Evolutionary conservation across 2,797 vertebrate genomes (phyloP).

Genomic region (Nannoperca obscura): DNA sequence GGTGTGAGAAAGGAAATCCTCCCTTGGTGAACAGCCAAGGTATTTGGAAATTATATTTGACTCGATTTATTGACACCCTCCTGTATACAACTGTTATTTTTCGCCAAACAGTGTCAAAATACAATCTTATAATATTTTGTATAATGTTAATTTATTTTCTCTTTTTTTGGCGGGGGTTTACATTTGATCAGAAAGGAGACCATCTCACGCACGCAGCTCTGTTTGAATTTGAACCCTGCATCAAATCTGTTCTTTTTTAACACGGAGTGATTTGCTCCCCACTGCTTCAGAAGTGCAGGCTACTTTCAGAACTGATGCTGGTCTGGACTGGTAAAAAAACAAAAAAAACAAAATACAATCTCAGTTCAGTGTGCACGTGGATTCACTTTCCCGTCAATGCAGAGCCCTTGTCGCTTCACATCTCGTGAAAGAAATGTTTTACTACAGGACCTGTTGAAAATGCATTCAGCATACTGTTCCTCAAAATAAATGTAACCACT

Average conservation of each 20-base stretch:
- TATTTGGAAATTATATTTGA: not conserved
- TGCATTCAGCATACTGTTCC: conserved; percentile 24
- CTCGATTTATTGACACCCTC: conserved; percentile 6
- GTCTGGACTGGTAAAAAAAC: not conserved
- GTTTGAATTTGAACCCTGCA: not conserved
- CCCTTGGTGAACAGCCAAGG: not conserved
- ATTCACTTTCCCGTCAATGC: conserved; percentile 8
- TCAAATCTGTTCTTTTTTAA: conserved; percentile 1
- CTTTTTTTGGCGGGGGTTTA: not conserved
- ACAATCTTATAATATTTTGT: conserved; percentile 4
- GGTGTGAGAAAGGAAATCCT: not conserved
- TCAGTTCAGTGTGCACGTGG: not conserved
- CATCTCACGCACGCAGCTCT: not conserved
- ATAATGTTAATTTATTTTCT: conserved; percentile 32
- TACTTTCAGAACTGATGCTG: not conserved
- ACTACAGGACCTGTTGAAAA: conserved; percentile 4
- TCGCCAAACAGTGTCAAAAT: conserved; percentile 53
- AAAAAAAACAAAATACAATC: conserved; percentile 3
- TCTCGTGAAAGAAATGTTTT: conserved; percentile 2
- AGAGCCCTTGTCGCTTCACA: not conserved
- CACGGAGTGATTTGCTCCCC: not conserved
- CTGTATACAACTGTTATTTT: conserved; percentile 15
- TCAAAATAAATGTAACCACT: conserved; percentile 55
- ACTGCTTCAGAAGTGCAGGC: not conserved
- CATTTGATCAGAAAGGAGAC: not conserved